Evolutionary conservation across 2,113 vertebrate species (phyloP).

Genomic region (Albula glossodonta): DNA sequence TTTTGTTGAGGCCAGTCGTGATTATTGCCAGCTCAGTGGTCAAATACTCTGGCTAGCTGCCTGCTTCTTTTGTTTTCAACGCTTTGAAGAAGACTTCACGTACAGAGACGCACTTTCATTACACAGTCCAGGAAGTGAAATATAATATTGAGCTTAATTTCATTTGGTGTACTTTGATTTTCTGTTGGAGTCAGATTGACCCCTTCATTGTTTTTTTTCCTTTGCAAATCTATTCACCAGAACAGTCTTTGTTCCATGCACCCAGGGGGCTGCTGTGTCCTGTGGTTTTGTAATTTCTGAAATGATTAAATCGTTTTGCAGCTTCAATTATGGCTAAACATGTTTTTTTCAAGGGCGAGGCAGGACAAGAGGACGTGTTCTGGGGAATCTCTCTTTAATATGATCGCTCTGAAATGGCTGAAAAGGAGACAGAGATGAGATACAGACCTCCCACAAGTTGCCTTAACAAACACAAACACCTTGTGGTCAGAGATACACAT

Average conservation of each 20-base stretch:
- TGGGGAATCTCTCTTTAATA: conserved; percentile 9
- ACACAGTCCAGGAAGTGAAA: conserved; percentile 16
- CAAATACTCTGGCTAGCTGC: neutral
- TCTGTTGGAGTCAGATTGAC: conserved; percentile 55
- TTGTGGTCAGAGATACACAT: neutral
- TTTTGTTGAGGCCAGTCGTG: too few relatives aligned
- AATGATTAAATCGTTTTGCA: conserved; percentile 59
- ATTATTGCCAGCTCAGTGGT: neutral
- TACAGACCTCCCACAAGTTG: neutral
- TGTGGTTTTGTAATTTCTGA: conserved; percentile 65
- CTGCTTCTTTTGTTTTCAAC: neutral
- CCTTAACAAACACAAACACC: neutral
- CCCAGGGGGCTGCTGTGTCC: conserved; percentile 54
- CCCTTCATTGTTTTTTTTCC: conserved; percentile 49
- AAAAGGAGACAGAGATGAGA: neutral
- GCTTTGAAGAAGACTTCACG: neutral
- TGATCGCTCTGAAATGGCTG: neutral
- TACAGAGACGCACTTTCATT: neutral
- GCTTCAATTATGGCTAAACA: conserved; percentile 54
- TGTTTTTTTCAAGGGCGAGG: conserved; percentile 62
- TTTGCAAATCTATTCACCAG: conserved; percentile 7
- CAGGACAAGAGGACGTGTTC: neutral
- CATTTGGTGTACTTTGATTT: conserved; percentile 41
- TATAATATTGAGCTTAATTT: conserved; percentile 58
- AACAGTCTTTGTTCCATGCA: conserved; percentile 43